These are phyloP conservation scores for Agrypnia vestita DNA, from an alignment of 1,140 invertebrate species.

Conservation along the genomic window DNA sequence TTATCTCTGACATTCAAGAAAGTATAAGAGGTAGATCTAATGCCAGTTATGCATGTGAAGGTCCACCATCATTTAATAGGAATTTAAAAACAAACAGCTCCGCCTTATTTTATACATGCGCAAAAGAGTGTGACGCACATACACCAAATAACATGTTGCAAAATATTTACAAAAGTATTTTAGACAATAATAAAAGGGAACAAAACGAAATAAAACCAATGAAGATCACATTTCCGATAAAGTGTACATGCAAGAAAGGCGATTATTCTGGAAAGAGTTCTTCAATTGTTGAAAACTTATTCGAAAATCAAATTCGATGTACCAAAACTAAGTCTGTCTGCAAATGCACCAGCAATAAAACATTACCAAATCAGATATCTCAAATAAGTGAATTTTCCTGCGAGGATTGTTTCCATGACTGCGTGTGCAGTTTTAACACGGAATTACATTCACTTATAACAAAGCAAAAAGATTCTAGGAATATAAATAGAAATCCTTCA, in stretches of 20 bases:
- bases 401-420: neutral
- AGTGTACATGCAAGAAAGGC: slow-evolving; percentile 20
- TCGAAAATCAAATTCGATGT: neutral
- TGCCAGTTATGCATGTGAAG: neutral
- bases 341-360: slow-evolving; percentile 4
- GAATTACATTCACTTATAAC: neutral
- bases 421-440: neutral
- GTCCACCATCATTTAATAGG: too few species aligned
- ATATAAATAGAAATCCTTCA: neutral
- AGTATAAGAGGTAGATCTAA: slow-evolving; percentile 3
- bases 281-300: neutral
- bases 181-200: neutral
- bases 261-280: neutral
- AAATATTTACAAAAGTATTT: slow-evolving; percentile 31
- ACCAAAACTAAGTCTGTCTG: slow-evolving; percentile 20
- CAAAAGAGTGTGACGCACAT: neutral
- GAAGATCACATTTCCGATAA: slow-evolving; percentile 20
- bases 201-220: neutral
- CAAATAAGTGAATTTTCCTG: neutral
- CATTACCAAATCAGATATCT: neutral
- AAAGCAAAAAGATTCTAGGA: too few species aligned
- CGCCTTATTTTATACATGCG: slow-evolving; percentile 15
- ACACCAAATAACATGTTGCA: slow-evolving; percentile 27
- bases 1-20: slow-evolving; percentile 9
- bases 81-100: neutral